Evolutionary conservation across 2,888 invertebrate species (phyloP), one percentile per base, ranked within the genome.

Genomic region (Hypercompe scribonia): DNA sequence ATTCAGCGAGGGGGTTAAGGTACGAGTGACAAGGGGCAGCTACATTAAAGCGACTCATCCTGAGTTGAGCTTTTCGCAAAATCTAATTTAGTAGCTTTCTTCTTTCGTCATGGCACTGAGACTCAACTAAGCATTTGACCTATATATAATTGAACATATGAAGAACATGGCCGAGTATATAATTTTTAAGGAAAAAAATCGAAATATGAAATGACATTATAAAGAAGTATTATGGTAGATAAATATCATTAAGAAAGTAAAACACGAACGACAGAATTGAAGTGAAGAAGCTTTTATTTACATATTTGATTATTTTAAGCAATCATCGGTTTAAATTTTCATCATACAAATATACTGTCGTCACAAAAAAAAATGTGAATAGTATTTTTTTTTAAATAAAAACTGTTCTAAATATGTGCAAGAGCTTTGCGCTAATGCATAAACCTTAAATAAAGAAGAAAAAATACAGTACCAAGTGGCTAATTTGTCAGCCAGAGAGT

Each of bases 31-130:
- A 81, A 87, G 86, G 88, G 86, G 86, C 83, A 85, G 91, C 95
- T 94, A 95, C 95, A 94, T 95, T 94, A 95, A 95, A 95, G 94
- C 86, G 86, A 84, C 88, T 91, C 91, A 91, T 90, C 90, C 91
- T 87, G 86, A 85, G 86, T 86, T 87, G 88, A 86, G 90, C 89
- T 91, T 88, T 89, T 90, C 84, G 88, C 85, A 89, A 94, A 95
- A 95, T 95, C 94, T 92, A 95, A 95, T 95, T 95, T 94, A 92
- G 88, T 89, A 91, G 91, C 92, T 93, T 92, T 91, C 91, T 94
- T 93, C 92, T 94, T 91, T 93, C 91, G 87, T 90, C 90, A 91
- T 86, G 88, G 84, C 78, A 86, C 86, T 84, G 87, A 87, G 88
- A 87, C 82, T 83, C 86, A 84, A 79, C 87, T 88, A 83, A 86